Percentiles rank a stretch among this genome's conserved stretches.
phyloP scores from a whole-genome alignment of 2,797 vertebrate genomes.

The Aselliscus stoliczkanus region DNA sequence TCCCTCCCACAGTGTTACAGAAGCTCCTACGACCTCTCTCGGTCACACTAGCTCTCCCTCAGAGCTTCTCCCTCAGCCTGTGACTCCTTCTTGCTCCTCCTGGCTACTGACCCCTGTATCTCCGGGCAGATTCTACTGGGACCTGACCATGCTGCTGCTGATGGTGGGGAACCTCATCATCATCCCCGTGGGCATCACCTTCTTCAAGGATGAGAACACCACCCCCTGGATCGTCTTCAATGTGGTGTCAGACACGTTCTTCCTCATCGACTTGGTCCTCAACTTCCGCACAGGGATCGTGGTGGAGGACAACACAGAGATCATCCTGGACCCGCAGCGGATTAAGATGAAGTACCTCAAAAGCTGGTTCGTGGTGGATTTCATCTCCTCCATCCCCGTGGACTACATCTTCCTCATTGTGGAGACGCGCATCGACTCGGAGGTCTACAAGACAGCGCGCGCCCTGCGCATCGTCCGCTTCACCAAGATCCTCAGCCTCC shows the following conservation, averaged over 20 bases:
- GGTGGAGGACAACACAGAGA: constrained; percentile 99
- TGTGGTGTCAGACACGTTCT: constrained; percentile 98
- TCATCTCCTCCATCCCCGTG: constrained; percentile 98
- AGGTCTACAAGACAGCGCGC: constrained; percentile 98
- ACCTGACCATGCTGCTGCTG: constrained; percentile 97
- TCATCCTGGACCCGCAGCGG: constrained; percentile 96
- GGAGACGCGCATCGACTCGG: constrained; percentile 97
- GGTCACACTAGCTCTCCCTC: not conserved
- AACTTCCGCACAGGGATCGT: constrained; percentile 99
- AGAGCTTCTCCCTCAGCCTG: not conserved
- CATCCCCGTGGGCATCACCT: constrained; percentile 98
- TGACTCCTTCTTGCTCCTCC: not conserved
- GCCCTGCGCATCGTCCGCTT: constrained; percentile 97
- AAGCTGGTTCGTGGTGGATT: constrained; percentile 99
- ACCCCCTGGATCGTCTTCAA: constrained; percentile 99
- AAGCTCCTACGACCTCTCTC: not conserved
- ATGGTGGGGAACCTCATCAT: constrained; percentile 99
- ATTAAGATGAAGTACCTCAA: constrained; percentile 99
- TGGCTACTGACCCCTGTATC: constrained; percentile 55
- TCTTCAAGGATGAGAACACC: constrained; percentile 99
- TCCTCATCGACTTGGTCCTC: constrained; percentile 98
- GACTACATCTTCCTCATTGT: constrained; percentile 99
- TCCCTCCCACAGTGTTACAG: not conserved
- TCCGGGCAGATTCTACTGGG: constrained; percentile 96
- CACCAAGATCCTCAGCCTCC: constrained; percentile 98